Percentiles rank a stretch among this genome's conserved stretches.
Evolutionary conservation across 2,113 vertebrate species (phyloP).

Genomic region (Tonatia bakeri): DNA sequence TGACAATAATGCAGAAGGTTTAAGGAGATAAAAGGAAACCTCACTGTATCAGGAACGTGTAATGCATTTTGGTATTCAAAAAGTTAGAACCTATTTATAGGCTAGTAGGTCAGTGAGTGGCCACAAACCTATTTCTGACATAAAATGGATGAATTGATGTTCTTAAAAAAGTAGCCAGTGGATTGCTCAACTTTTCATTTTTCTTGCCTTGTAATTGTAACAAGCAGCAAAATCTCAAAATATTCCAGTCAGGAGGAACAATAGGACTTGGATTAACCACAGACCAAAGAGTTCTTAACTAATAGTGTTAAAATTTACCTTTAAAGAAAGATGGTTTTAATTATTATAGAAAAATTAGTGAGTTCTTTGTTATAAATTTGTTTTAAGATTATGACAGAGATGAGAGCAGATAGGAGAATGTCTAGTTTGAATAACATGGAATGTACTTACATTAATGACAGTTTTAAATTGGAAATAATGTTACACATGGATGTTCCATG

Average conservation of each 20-base stretch:
- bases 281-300: slow-evolving; percentile 6
- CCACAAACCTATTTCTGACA: not conserved
- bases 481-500: not conserved
- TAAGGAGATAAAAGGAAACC: not conserved
- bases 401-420: not conserved
- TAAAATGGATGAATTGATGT: not conserved
- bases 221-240: not conserved
- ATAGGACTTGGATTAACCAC: not conserved
- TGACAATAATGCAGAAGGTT: not conserved
- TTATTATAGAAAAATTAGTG: not conserved
- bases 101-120: not conserved
- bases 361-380: slow-evolving; percentile 15
- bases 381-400: not conserved
- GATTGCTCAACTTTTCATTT: not conserved
- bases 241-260: not conserved
- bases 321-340: slow-evolving; percentile 18
- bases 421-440: slow-evolving; percentile 9
- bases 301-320: slow-evolving; percentile 24
- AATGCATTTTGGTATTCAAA: slow-evolving; percentile 30
- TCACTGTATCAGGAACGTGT: not conserved
- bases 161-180: not conserved
- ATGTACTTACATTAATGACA: not conserved
- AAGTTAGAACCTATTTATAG: slow-evolving; percentile 36
- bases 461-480: slow-evolving; percentile 10
- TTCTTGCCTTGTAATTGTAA: slow-evolving; percentile 8